Evolutionary conservation across 1,140 invertebrate species (phyloP).

Genomic region (Thaumetopoea pityocampa): DNA sequence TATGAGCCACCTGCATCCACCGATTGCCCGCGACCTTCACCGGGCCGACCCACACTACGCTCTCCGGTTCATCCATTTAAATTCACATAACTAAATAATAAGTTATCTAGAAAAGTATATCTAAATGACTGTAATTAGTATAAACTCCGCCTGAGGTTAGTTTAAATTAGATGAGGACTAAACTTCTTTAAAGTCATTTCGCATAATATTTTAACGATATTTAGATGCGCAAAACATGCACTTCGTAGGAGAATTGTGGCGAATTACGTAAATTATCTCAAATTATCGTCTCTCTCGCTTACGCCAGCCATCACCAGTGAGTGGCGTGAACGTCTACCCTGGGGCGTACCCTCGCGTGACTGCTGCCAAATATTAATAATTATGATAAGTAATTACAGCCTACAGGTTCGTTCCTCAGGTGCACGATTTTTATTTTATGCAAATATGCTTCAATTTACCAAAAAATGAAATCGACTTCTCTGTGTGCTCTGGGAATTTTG

Average conservation of each 20-base stretch:
- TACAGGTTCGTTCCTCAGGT: constrained; percentile 28
- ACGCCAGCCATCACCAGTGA: constrained; percentile 41
- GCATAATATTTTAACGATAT: constrained; percentile 46
- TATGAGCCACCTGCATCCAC: too few relatives aligned
- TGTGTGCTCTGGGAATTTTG: constrained; percentile 4
- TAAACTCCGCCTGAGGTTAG: constrained; percentile 27
- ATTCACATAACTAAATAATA: too few relatives aligned
- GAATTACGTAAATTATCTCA: constrained; percentile 66
- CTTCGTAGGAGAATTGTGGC: constrained; percentile 56
- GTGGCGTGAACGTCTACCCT: constrained; percentile 37
- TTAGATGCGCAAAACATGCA: constrained; percentile 55
- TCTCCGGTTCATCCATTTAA: too few relatives aligned
- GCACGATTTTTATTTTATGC: constrained; percentile 33
- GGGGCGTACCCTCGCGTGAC: constrained; percentile 47
- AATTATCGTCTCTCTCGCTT: constrained; percentile 58
- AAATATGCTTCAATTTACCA: constrained; percentile 23
- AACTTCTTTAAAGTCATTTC: constrained; percentile 28
- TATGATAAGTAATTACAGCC: constrained; percentile 42
- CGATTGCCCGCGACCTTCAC: too few relatives aligned
- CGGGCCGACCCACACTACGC: too few relatives aligned
- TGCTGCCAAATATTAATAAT: constrained; percentile 54
- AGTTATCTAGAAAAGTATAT: constrained; percentile 6
- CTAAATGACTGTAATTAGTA: constrained; percentile 11
- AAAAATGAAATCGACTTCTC: constrained; percentile 7
- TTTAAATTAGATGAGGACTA: constrained; percentile 44